Conservation (phyloP, 2,797 vertebrate species). For the Melanotaenia boesemani region DNA sequence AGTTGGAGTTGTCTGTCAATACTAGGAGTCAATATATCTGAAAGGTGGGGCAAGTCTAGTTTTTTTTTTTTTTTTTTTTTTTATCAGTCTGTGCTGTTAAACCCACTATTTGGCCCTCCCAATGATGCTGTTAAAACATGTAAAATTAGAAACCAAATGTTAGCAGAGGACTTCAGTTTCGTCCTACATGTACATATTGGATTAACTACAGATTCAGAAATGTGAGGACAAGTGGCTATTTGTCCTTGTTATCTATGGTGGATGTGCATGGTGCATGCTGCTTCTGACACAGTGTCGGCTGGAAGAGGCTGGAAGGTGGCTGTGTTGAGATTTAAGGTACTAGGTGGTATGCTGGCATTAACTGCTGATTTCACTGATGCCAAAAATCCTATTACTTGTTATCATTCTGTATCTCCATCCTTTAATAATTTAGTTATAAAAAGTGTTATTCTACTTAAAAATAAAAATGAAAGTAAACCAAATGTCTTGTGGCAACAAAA, state of each 20-base stretch:
- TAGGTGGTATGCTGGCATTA: not conserved
- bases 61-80: not conserved
- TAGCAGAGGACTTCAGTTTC: not conserved
- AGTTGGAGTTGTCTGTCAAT: not conserved
- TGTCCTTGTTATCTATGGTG: slow-evolving; percentile 5
- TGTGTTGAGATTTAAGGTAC: slow-evolving; percentile 8
- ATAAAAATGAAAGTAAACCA: slow-evolving; percentile 25
- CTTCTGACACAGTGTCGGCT: not conserved
- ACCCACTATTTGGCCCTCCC: not conserved
- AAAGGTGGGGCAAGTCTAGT: not conserved
- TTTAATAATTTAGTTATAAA: slow-evolving; percentile 31
- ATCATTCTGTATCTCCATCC: not conserved
- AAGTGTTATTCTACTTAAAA: slow-evolving; percentile 3
- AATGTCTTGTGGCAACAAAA: slow-evolving; percentile 5
- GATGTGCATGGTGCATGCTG: not conserved
- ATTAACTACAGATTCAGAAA: not conserved
- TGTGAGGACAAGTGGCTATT: not conserved
- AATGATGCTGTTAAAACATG: too few species aligned
- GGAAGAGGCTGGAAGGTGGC: not conserved
- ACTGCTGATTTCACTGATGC: slow-evolving; percentile 3
- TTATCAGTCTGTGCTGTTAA: not conserved
- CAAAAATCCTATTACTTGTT: slow-evolving; percentile 12
- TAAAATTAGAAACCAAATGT: too few species aligned
- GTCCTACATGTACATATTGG: not conserved
- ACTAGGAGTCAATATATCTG: not conserved